Evolutionary conservation across 2,113 vertebrate species (phyloP), one percentile per base, ranked within the genome.

Genomic region (Tautogolabrus adspersus): DNA sequence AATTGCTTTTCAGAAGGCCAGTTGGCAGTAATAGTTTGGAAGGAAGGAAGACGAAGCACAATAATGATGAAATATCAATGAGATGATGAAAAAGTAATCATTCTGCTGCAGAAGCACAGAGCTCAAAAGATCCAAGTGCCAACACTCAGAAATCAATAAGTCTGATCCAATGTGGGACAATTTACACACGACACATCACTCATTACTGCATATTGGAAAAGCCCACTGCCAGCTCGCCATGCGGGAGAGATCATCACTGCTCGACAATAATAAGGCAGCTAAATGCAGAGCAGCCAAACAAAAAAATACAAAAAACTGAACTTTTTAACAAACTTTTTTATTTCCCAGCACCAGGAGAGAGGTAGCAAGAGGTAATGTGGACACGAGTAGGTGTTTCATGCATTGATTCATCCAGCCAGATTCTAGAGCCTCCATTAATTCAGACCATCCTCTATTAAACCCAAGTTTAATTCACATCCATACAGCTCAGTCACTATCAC

Each of bases 21-120:
- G 78, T 85, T 90, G 91, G 89, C 77, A 80, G 76, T 81, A 58
- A 59, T 67, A 62, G 81, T 89, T 87, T 88, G 77, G 88, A 77
- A 38, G 81, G 80, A 70, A 85, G 72, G 83, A 85, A 80, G 71
- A 59, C 75, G 71, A 64, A 70, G 82, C 60, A 72, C 56, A 86
- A 82, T 91, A 81, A 91, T 90, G 88, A 93, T 94, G 87, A 94
- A 93, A 94, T 92, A 92, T 92, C 92, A 83, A 92, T 89, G 85
- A 82, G 87, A 82, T 87, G 82, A 93, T 92, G 82, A 93, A 92
- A 94, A 95, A 92, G 87, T 91, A 90, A 94, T 93, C 86, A 92
- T 89, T 90, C 85, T 85, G 70, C 79, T 26, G 30, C 62, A 61
- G 66, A 67, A 81, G 87, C 78, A 56, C 64, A 69, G 73, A 83